A percentile compares a stretch with the other conserved stretches of the same genome.
Conservation (phyloP, 37 sponge, comb jelly and placozoan genomes). For the Dysidea cf. avara region DNA sequence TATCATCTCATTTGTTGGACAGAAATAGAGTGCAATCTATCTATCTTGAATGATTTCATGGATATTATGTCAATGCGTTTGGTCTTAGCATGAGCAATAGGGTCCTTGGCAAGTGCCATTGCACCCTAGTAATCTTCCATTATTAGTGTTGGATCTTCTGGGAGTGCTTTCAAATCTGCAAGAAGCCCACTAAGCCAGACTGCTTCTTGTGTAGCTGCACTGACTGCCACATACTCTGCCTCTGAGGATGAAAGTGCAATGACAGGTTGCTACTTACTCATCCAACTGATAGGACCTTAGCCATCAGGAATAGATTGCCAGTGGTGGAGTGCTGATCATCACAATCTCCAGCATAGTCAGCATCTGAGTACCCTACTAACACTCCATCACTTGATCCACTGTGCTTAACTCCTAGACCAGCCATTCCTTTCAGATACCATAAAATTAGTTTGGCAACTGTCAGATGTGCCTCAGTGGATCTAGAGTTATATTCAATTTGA, state of each 20-base stretch:
- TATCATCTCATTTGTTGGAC: conserved; percentile 36
- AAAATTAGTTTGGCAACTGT: conserved; percentile 53
- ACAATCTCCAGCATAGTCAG: conserved; percentile 45
- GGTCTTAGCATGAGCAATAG: conserved; percentile 6
- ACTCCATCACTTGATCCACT: conserved; percentile 7
- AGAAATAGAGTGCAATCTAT: conserved; percentile 13
- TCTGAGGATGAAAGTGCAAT: conserved; percentile 31
- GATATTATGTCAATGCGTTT: conserved; percentile 44
- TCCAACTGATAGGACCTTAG: conserved; percentile 50
- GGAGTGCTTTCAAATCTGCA: conserved; percentile 4
- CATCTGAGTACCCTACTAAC: conserved; percentile 55
- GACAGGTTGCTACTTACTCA: conserved; percentile 31
- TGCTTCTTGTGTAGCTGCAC: conserved; percentile 35
- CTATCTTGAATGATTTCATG: conserved; percentile 17
- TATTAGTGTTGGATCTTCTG: conserved; percentile 3
- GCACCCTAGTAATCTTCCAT: conserved; percentile 54
- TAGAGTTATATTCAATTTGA: conserved; percentile 38
- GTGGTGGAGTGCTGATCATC: conserved; percentile 48
- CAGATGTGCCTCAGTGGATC: conserved; percentile 38
- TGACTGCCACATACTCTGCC: conserved; percentile 37
- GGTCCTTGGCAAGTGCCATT: conserved; percentile 42
- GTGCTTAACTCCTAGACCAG: conserved; percentile 11
- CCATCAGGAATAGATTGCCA: conserved; percentile 45
- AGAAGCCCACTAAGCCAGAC: conserved; percentile 29
- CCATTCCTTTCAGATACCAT: conserved; percentile 43